Evolutionary conservation across 2,113 vertebrate species (phyloP), one percentile per base, ranked within the genome.

Genomic region (Syngnathoides biaculeatus): DNA sequence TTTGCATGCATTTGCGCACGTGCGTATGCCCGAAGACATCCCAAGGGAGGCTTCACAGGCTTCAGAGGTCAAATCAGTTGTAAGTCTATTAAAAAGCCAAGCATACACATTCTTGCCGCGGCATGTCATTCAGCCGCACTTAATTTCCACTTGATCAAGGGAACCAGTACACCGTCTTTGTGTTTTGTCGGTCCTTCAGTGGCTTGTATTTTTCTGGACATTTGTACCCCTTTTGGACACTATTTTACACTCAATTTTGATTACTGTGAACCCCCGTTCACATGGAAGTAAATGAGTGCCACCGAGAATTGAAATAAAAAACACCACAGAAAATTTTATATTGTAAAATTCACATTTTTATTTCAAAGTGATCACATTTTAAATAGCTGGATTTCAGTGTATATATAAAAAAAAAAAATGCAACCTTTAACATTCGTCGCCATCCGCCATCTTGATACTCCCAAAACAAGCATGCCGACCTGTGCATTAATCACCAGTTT

Each of bases 21-120:
- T 30, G 75, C 74, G 76, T 79, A 68, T 27, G 83, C 55, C 83
- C 86, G 78, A 47, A 83, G 47, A 82, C 82, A 78, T 88, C 93
- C 92, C 90, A 74, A 78, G 89, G 92, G 92, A 91, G 82, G 86
- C 89, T 90, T 94, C 93, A 93, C 84, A 84, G 84, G 88, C 82
- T 93, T 94, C 92, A 92, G 87, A 92, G 92, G 90, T 89, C 92
- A 94, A 94, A 94, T 93, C 91, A 93, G 85, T 92, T 93, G 82
- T 90, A 93, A 93, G 91, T 93, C 93, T 93, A 93, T 93, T 93
- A 92, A 93, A 87, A 81, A 83, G 80, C 69, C 89, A 85, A 81
- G 74, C 74, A 84, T 79, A 84, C 72, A 89, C 84, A 92, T 92
- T 91, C 87, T 84, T 84, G 84, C 77, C 86, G 79, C 74, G 81